Conservation (phyloP, 1,140 invertebrate species). For the Carcinoscorpius rotundicauda region DNA sequence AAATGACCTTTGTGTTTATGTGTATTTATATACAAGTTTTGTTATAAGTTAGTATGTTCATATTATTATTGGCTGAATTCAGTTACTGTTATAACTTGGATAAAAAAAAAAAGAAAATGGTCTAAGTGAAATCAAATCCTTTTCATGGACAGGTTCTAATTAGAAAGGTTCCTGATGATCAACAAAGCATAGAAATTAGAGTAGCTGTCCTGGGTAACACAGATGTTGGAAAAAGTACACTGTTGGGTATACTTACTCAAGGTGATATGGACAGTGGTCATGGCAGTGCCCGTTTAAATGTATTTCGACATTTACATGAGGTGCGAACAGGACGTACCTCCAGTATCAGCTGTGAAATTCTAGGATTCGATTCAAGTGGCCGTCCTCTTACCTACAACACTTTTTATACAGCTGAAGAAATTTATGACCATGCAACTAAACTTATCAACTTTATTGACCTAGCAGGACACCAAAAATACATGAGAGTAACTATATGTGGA, state of each 20-base stretch:
- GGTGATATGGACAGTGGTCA: conserved; percentile 86
- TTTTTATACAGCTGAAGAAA: conserved; percentile 82
- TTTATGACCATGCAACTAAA: conserved; percentile 77
- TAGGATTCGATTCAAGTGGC: conserved; percentile 71
- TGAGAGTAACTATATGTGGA: conserved; percentile 86
- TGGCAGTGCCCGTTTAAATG: conserved; percentile 81
- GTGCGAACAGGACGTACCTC: conserved; percentile 90
- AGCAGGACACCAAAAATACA: conserved; percentile 90
- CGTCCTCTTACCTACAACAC: conserved; percentile 76
- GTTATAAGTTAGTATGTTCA: too few species aligned
- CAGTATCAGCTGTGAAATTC: conserved; percentile 88
- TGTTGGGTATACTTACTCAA: conserved; percentile 86
- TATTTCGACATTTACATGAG: conserved; percentile 92
- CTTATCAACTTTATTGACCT: conserved; percentile 90
- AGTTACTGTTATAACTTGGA: too few species aligned
- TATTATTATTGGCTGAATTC: too few species aligned
- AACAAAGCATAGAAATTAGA: conserved; percentile 74
- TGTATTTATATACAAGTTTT: too few species aligned
- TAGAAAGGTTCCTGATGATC: conserved; percentile 79
- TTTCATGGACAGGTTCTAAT: conserved; percentile 52
- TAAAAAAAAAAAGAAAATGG: too few species aligned
- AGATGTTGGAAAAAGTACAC: conserved; percentile 84
- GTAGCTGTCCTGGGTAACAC: conserved; percentile 88
- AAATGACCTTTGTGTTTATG: too few species aligned
- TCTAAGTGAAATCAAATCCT: too few species aligned